phyloP scores from a whole-genome alignment of 2,888 invertebrate genomes.

The Scrobipalpa atriplicella region DNA sequence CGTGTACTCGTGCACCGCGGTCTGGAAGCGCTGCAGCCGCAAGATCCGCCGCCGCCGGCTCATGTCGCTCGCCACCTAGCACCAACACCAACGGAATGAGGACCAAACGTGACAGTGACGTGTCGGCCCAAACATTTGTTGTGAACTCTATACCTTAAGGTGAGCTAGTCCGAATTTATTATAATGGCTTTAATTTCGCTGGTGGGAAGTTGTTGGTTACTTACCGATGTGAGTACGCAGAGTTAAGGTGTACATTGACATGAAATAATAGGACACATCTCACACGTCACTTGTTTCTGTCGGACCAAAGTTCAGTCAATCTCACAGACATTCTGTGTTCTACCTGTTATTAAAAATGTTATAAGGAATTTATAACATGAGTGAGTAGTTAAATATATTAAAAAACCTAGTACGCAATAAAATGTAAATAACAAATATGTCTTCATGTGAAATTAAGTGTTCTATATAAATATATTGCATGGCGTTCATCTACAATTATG shows the following conservation, averaged over 20 bases:
- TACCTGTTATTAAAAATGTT: no score
- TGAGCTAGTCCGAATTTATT: conserved; percentile 22
- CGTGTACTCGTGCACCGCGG: conserved; percentile 53
- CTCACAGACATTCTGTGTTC: no score
- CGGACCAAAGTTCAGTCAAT: no score
- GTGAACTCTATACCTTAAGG: not conserved
- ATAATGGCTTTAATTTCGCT: not conserved
- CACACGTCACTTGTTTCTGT: no score
- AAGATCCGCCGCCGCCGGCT: conserved; percentile 63
- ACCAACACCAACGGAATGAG: conserved; percentile 26
- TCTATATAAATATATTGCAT: no score
- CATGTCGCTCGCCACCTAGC: conserved; percentile 69
- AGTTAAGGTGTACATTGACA: not conserved
- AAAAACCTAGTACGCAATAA: no score
- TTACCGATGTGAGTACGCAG: not conserved
- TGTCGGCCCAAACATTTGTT: not conserved
- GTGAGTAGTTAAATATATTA: no score
- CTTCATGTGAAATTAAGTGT: no score
- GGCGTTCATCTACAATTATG: no score
- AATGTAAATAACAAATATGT: no score
- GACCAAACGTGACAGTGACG: not conserved
- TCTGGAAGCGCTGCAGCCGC: conserved; percentile 66
- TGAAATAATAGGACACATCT: no score
- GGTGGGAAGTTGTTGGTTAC: not conserved
- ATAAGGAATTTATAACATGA: no score